Evolutionary conservation across 2,113 vertebrate genomes (phyloP).

Genomic region (Eleginops maclovinus): DNA sequence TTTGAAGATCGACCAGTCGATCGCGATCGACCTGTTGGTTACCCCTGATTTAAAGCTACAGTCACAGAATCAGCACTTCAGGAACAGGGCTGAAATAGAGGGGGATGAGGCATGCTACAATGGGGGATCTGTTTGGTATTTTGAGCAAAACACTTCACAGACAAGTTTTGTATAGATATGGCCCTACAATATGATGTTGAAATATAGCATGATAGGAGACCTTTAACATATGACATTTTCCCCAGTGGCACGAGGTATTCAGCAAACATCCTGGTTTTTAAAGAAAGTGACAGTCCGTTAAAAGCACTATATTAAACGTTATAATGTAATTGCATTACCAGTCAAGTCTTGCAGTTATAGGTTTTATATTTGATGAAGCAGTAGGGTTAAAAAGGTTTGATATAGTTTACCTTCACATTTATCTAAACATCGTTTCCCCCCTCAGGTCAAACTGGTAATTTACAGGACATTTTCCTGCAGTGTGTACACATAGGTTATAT

Average conservation of each 20-base stretch:
- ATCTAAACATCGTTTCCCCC: background rate
- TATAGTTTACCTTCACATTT: background rate
- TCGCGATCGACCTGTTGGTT: too few relatives aligned
- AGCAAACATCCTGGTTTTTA: background rate
- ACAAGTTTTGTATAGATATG: too few relatives aligned
- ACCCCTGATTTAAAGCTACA: too few relatives aligned
- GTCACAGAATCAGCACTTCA: too few relatives aligned
- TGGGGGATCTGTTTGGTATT: too few relatives aligned
- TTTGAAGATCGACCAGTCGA: too few relatives aligned
- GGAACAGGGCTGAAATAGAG: too few relatives aligned
- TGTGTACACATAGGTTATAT: constrained; percentile 60
- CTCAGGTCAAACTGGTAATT: constrained; percentile 38
- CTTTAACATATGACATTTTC: too few relatives aligned
- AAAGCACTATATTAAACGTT: background rate
- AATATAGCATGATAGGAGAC: too few relatives aligned
- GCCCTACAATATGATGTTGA: too few relatives aligned
- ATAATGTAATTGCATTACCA: background rate
- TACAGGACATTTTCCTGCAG: constrained; percentile 46
- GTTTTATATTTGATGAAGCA: background rate
- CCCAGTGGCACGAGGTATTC: background rate
- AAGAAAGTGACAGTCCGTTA: background rate
- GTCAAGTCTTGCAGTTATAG: background rate
- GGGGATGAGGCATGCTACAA: too few relatives aligned
- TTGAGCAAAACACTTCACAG: too few relatives aligned
- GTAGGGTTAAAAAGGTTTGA: background rate